Percentiles rank a stretch among this genome's conserved stretches.
These are phyloP conservation scores for Villa cingulata DNA, from an alignment of 2,888 invertebrate genomes.

Conservation along the genomic window DNA sequence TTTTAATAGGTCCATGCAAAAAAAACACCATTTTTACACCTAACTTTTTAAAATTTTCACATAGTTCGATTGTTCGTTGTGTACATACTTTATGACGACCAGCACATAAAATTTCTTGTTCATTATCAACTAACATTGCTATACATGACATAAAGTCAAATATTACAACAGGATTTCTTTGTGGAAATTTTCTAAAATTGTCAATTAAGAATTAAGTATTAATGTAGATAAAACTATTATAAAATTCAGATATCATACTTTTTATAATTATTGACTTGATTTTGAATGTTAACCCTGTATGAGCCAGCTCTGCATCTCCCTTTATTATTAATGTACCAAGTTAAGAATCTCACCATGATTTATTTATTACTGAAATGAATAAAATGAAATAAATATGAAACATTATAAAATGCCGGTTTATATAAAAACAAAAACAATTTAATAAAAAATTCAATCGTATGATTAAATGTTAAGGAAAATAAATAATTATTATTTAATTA, in stretches of 20 bases:
- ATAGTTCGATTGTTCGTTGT: constrained; percentile 2
- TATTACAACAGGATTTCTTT: constrained; percentile 5
- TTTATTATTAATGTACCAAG: constrained; percentile 1
- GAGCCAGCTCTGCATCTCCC: not conserved
- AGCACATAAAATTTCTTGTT: constrained; percentile 6
- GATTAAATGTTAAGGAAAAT: too few species aligned
- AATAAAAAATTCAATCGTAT: too few species aligned
- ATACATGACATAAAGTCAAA: constrained; percentile 10
- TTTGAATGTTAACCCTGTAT: not conserved
- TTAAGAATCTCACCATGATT: constrained; percentile 7
- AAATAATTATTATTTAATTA: too few species aligned
- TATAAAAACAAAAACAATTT: too few species aligned
- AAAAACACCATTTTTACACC: constrained; percentile 9
- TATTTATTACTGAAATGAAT: too few species aligned
- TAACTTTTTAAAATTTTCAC: constrained; percentile 6
- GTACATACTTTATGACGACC: constrained; percentile 7
- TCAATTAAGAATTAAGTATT: not conserved
- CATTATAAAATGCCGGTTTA: too few species aligned
- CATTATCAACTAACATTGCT: not conserved
- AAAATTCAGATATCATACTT: not conserved
- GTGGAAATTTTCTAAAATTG: not conserved
- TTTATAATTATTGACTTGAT: constrained; percentile 4
- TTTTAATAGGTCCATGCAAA: constrained; percentile 12
- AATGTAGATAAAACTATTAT: not conserved
- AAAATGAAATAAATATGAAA: too few species aligned